Evolutionary conservation across 2,888 invertebrate genomes (phyloP), one percentile per base, ranked within the genome.

Genomic region (Diaprepes abbreviatus): DNA sequence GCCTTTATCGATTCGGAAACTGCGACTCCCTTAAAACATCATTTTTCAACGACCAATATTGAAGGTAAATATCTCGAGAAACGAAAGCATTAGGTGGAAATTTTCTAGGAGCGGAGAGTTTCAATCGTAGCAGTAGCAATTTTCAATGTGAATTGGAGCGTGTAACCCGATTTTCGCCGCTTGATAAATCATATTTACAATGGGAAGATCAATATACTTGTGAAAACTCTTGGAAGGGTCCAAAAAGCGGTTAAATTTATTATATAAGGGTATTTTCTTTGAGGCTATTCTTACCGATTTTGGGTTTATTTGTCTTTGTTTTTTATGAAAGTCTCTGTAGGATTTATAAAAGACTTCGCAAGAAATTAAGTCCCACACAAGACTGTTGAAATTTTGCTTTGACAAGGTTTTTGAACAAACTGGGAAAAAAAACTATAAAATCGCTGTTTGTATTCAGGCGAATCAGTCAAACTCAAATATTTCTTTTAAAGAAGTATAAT

Each of bases 141-240:
- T 79, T 77, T 77, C 76, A 73, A 75, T 75, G 76, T 78, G 75
- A 76, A 79, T 70, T 73, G 75, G 73, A 74, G 77, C 78, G 77
- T 76, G 78, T 79, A 79, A 80, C 76, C 67, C 76, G 79, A 80
- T 81, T 79, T 78, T 74, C 76, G 74, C 74, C 79, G 80, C 75
- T 76, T 78, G 79, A 79, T 78, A 80, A 80, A 79, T 80, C 78
- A 79, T 78, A 80, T 80, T 78, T 78, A 71, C 73, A 69, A 75
- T 66, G 72, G 73, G 74, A 72, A 54, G 67, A 73, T 74, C 75
- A 71, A 74, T 75, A 73, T 60, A 73, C 70, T 75, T 55, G 66
- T 57, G 66, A 58, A 45, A 55, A 45, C 55, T 55, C 43, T 55
- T 31, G 33, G 43, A 24, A 45, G 36, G 54, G 33, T 21, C 45